Evolutionary conservation across 1,140 invertebrate genomes (phyloP).

Genomic region (Gonioctena quinquepunctata): DNA sequence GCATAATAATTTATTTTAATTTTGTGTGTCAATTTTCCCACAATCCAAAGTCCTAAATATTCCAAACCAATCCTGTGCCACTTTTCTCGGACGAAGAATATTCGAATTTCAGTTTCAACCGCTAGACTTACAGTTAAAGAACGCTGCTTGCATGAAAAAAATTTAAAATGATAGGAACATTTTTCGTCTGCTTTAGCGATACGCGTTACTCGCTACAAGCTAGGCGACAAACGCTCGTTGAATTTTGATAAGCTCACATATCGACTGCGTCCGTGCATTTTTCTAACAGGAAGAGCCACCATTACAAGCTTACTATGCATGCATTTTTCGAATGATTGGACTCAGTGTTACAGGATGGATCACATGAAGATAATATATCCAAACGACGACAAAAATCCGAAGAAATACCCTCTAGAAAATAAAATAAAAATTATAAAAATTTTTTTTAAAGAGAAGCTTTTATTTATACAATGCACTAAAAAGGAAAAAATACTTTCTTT

Average conservation of each 20-base stretch:
- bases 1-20: no score
- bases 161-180: neutral
- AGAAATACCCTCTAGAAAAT: no score
- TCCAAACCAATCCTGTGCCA: neutral
- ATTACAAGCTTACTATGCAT: neutral
- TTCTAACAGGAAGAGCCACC: constrained; percentile 14
- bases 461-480: no score
- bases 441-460: no score
- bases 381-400: no score
- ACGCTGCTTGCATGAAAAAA: constrained; percentile 7
- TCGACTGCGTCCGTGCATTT: constrained; percentile 9
- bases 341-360: no score
- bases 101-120: constrained; percentile 7
- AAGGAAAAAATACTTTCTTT: no score
- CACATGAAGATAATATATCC: no score
- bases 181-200: constrained; percentile 11
- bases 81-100: neutral
- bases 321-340: neutral
- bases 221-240: neutral
- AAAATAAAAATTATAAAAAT: no score
- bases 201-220: neutral
- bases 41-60: neutral
- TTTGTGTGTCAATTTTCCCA: no score
- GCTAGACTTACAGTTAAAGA: constrained; percentile 17
- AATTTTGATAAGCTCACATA: constrained; percentile 9